Evolutionary conservation across 2,797 vertebrate species (phyloP).

Genomic region (Argyrosomus regius): DNA sequence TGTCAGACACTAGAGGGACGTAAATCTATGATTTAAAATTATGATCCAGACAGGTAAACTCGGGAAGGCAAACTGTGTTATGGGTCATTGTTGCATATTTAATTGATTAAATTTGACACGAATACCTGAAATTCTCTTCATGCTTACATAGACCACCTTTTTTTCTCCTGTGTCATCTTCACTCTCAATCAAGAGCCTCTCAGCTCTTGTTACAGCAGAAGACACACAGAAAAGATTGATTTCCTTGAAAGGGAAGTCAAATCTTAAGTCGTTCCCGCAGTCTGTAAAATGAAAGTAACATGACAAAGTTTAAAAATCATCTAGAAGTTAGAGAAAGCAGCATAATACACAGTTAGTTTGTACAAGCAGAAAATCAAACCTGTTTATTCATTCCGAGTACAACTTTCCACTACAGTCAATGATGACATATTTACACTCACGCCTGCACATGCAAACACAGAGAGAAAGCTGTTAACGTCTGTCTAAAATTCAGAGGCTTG

Average conservation of each 20-base stretch:
- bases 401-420: conserved; percentile 44
- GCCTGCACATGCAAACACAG: conserved; percentile 43
- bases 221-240: not conserved
- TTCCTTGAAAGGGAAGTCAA: conserved; percentile 2
- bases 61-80: not conserved
- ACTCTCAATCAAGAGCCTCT: not conserved
- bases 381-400: conserved; percentile 52
- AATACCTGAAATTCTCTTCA: not conserved
- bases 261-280: conserved; percentile 2
- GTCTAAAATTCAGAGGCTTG: not conserved
- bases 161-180: not conserved
- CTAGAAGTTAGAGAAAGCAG: conserved; percentile 15
- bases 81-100: not conserved
- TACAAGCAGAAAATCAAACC: conserved; percentile 32
- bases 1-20: not conserved
- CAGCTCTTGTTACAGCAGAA: not conserved
- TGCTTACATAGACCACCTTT: not conserved
- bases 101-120: conserved; percentile 6
- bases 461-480: conserved; percentile 3
- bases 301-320: no score
- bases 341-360: conserved; percentile 10
- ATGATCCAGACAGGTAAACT: not conserved
- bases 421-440: conserved; percentile 37
- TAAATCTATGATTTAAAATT: conserved; percentile 12
- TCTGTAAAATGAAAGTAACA: conserved; percentile 12